phyloP scores from a whole-genome alignment of 1,140 invertebrate genomes.

The Trichoplusia ni region DNA sequence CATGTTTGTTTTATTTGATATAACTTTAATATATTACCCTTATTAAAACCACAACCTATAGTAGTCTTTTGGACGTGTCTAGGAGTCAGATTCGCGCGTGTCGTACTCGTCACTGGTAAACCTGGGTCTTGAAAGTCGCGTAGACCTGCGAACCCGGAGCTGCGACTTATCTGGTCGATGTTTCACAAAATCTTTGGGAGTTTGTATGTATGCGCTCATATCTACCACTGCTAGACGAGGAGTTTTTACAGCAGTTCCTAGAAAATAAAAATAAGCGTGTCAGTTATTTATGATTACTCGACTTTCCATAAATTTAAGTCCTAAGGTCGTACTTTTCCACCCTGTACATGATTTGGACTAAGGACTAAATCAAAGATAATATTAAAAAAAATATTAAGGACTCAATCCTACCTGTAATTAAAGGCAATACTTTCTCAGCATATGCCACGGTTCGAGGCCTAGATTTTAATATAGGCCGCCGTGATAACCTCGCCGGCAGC shows the following conservation, averaged over 20 bases:
- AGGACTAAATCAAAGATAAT: too few relatives aligned
- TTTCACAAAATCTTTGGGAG: constrained; percentile 36
- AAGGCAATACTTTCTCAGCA: constrained; percentile 50
- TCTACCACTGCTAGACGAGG: constrained; percentile 69
- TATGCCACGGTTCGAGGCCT: constrained; percentile 45
- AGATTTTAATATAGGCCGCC: constrained; percentile 33
- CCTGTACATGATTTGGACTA: too few relatives aligned
- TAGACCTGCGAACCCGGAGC: constrained; percentile 34
- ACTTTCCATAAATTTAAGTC: too few relatives aligned
- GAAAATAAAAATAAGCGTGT: not conserved
- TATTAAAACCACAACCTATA: constrained; percentile 8
- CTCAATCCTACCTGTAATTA: constrained; percentile 55
- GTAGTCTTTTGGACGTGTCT: constrained; percentile 12
- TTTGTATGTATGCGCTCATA: constrained; percentile 65
- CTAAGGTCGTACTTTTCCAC: too few relatives aligned
- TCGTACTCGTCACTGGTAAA: constrained; percentile 75
- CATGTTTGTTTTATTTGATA: constrained; percentile 63
- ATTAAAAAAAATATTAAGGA: not conserved
- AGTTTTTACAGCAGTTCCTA: constrained; percentile 64
- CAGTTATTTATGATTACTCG: too few relatives aligned
- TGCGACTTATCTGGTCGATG: not conserved
- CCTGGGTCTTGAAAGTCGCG: constrained; percentile 45
- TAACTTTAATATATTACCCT: constrained; percentile 29
- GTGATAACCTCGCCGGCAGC: constrained; percentile 49
- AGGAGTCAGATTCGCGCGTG: constrained; percentile 66